Percentiles rank a stretch among this genome's conserved stretches.
Evolutionary conservation across 2,888 invertebrate genomes (phyloP).

Genomic region (Pyrrhosoma nymphula): DNA sequence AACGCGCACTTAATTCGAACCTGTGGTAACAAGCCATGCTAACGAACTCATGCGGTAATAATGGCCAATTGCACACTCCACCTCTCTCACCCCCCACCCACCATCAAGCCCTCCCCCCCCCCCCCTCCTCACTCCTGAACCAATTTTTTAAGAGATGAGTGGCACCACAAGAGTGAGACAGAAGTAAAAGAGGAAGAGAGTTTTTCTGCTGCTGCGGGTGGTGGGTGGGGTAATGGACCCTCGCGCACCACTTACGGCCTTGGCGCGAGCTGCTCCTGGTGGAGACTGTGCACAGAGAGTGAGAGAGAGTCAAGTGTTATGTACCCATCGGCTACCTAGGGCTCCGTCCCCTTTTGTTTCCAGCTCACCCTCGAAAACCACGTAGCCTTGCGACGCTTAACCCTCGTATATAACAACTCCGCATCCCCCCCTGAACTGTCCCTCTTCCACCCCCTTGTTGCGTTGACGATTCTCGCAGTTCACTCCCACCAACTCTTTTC

Average conservation of each 20-base stretch:
- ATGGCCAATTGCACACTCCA: constrained; percentile 56
- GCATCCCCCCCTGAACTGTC: neutral
- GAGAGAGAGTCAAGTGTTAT: constrained; percentile 52
- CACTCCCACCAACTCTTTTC: neutral
- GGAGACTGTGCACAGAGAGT: too few species aligned
- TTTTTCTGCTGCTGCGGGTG: neutral
- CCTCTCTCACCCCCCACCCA: neutral
- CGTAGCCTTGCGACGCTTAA: constrained; percentile 14
- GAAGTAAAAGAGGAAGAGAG: neutral
- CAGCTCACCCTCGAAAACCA: neutral
- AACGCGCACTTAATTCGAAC: constrained; percentile 53
- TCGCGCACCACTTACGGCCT: neutral
- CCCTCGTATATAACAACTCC: neutral
- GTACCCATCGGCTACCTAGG: constrained; percentile 59
- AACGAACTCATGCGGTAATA: constrained; percentile 65
- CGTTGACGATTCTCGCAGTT: neutral
- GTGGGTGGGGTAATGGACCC: constrained; percentile 20
- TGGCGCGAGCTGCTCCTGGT: neutral
- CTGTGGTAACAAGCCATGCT: constrained; percentile 55
- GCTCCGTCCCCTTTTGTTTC: constrained; percentile 1
- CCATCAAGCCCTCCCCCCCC: neutral
- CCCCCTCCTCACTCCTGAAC: neutral
- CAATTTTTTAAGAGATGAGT: constrained; percentile 32
- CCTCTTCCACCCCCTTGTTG: neutral
- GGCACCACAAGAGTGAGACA: neutral